Base-by-base conservation (phyloP, 2,113 vertebrate species). In the Aix galericulata region DNA sequence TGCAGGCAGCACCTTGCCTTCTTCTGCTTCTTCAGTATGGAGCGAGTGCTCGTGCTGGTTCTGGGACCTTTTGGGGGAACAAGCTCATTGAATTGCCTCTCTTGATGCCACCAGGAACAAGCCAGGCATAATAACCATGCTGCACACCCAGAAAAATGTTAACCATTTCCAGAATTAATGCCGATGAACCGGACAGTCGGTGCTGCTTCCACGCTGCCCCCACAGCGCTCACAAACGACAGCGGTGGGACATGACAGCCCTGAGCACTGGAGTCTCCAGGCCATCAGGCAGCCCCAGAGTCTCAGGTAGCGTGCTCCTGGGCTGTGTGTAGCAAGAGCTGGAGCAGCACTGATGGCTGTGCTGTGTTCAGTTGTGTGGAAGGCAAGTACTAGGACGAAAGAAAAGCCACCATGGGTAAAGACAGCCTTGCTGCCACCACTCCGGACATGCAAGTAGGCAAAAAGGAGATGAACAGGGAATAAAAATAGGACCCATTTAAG, bases 241-340 rank as follows among this genome's bases (percentile, higher is more conserved):
- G 4, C 56, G 5, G 69, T 5, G 5, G 16, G 32, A 72, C 27
- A 59, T 13, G 15, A 76, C 29, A 36, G 14, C 22, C 77, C 34
- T 62, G 10, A 80, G 15, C 38, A 59, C 16, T 46, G 66, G 48
- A 27, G 79, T 62, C 9, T 78, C 78, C 42, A 34, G 62, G 25
- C 27, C 31, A 13, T 38, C 66, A 84, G 6, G 20, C 31, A 95
- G 46, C 13, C 36, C 2, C 40, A 75, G 42, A 34, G 27, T 52
- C 36, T 29, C 42, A 38, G 50, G 27, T 38, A 75, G 58, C 36
- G 10, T 0, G 1, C 25, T 55, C 52, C 34, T 0, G 0, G 38
- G 27, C 71, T 48, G 26, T 12, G 16, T 44, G 21, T 10, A 26
- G 29, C 26, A 73, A 72, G 10, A 15, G 48, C 16, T 66, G 23